Evolutionary conservation across 1,140 invertebrate genomes (phyloP).

Genomic region (Rhagoletis pomonella): DNA sequence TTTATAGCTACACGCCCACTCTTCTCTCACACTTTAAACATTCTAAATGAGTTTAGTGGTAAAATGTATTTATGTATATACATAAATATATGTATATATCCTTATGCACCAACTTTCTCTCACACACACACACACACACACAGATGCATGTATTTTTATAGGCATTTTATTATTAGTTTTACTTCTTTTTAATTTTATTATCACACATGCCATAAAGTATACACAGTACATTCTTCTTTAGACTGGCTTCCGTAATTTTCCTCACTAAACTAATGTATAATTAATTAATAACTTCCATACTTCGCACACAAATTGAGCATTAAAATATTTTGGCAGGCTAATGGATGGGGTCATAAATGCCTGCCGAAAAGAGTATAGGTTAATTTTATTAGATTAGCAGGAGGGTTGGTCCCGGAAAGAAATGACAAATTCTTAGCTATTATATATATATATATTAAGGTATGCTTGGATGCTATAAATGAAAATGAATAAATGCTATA

Average conservation of each 20-base stretch:
- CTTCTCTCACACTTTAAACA: background rate
- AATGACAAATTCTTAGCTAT: no score
- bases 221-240: background rate
- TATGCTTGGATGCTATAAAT: no score
- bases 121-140: no score
- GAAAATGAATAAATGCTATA: no score
- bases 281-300: slow-evolving; percentile 28
- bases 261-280: background rate
- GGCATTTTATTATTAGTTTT: background rate
- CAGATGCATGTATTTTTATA: background rate
- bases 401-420: no score
- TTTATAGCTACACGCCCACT: background rate
- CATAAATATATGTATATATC: background rate
- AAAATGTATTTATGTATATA: background rate
- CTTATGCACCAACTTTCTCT: no score
- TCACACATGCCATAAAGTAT: background rate
- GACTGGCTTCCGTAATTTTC: background rate
- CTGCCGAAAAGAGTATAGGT: background rate
- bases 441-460: no score
- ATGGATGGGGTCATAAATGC: background rate
- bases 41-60: background rate
- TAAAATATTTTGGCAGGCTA: background rate
- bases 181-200: slow-evolving; percentile 25
- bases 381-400: no score
- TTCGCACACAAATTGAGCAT: no score